Evolutionary conservation across 1,140 invertebrate species (phyloP).

Genomic region (Drosophila tani): DNA sequence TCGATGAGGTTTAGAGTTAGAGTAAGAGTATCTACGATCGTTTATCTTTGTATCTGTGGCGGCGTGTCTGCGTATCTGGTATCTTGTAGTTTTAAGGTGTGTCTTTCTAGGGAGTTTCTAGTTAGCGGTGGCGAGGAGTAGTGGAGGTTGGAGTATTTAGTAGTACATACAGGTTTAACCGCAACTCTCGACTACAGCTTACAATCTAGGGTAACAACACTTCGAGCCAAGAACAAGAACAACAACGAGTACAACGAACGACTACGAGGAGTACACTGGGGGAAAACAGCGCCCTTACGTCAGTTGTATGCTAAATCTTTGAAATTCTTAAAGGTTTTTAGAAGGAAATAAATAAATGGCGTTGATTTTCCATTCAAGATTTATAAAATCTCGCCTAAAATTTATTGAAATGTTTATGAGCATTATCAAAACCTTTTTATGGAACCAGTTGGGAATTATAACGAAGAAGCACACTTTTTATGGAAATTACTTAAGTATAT

Average conservation of each 20-base stretch:
- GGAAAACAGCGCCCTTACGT: conserved; percentile 7
- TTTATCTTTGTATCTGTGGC: conserved; percentile 28
- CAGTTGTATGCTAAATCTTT: neutral
- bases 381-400: neutral
- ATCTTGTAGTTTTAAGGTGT: conserved; percentile 29
- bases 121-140: conserved; percentile 36
- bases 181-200: conserved; percentile 62
- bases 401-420: neutral
- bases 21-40: conserved; percentile 38
- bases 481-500: too few species aligned
- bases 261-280: conserved; percentile 48
- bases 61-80: conserved; percentile 29
- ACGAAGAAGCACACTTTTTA: too few species aligned
- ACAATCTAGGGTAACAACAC: conserved; percentile 48
- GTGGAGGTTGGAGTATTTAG: conserved; percentile 42
- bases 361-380: too few species aligned
- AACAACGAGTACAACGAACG: conserved; percentile 61
- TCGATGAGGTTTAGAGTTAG: conserved; percentile 21
- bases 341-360: too few species aligned
- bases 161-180: conserved; percentile 45
- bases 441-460: neutral
- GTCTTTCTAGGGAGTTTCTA: conserved; percentile 30
- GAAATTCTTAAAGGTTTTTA: neutral
- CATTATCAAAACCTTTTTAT: neutral
- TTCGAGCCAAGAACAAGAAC: conserved; percentile 45